Conservation (phyloP, 2,888 invertebrate species). For the Panorpa germanica region DNA sequence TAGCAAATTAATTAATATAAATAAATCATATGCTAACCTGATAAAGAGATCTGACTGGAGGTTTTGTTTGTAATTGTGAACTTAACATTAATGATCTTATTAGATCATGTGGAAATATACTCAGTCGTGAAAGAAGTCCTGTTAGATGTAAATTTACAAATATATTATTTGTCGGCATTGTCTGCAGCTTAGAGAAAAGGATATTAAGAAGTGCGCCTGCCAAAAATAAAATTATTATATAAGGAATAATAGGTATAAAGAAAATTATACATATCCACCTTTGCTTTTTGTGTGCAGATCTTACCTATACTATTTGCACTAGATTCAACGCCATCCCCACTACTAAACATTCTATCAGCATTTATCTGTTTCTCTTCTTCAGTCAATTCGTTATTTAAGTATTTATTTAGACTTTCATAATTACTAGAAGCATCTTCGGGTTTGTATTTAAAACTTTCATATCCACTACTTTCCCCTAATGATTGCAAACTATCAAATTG, state of each 20-base stretch:
- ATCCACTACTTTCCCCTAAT: constrained; percentile 58
- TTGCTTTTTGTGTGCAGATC: neutral
- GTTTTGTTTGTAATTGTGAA: constrained; percentile 68
- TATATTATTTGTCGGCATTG: constrained; percentile 66
- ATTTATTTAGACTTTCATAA: constrained; percentile 8
- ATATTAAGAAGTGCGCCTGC: constrained; percentile 65
- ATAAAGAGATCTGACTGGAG: constrained; percentile 76
- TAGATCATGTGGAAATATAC: constrained; percentile 76
- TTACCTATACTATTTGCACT: constrained; percentile 14
- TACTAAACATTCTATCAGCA: constrained; percentile 10
- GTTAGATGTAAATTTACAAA: constrained; percentile 77
- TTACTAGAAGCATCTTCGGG: constrained; percentile 26
- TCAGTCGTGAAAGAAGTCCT: constrained; percentile 66
- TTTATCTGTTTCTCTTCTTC: constrained; percentile 16
- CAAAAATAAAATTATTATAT: no score
- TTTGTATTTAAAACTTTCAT: constrained; percentile 47
- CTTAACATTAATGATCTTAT: constrained; percentile 75
- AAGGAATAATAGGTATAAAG: no score
- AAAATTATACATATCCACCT: no score
- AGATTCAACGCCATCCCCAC: constrained; percentile 10
- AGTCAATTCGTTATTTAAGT: constrained; percentile 19
- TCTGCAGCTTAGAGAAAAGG: constrained; percentile 62
- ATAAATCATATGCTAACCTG: constrained; percentile 38
- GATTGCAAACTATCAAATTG: constrained; percentile 45
- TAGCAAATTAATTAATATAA: constrained; percentile 5